phyloP scores from a whole-genome alignment of 2,113 vertebrate genomes.

The Plecturocebus donacophilus region DNA sequence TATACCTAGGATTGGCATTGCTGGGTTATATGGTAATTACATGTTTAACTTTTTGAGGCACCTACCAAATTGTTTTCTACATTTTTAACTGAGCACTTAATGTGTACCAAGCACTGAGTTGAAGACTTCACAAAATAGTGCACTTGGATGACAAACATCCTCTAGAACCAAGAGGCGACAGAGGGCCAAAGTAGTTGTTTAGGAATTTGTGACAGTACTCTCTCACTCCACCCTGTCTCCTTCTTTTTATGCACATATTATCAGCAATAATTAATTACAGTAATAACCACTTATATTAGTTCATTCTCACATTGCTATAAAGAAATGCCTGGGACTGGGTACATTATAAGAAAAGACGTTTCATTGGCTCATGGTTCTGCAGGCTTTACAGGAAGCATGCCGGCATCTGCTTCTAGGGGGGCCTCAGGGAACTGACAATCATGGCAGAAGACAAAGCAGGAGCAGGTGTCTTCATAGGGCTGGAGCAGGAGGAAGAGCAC shows the following conservation, averaged over 20 bases:
- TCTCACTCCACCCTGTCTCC: background rate
- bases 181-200: background rate
- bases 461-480: too few relatives aligned
- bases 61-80: background rate
- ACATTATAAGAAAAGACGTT: too few relatives aligned
- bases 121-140: background rate
- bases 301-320: too few relatives aligned
- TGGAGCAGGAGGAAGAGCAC: too few relatives aligned
- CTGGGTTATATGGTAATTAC: background rate
- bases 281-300: background rate
- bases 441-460: too few relatives aligned
- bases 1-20: background rate
- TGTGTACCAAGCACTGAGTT: background rate
- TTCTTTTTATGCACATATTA: background rate
- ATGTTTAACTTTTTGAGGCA: constrained; percentile 7
- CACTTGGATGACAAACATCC: background rate
- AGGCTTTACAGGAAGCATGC: too few relatives aligned
- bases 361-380: too few relatives aligned
- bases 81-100: background rate
- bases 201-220: background rate
- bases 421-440: too few relatives aligned
- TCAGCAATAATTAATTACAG: background rate
- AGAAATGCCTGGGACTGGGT: too few relatives aligned
- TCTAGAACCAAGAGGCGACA: background rate
- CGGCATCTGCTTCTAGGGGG: too few relatives aligned